Percentiles rank a stretch among this genome's conserved stretches.
Conservation (phyloP, 2,113 vertebrate species). For the Gnathonemus longibarbis region DNA sequence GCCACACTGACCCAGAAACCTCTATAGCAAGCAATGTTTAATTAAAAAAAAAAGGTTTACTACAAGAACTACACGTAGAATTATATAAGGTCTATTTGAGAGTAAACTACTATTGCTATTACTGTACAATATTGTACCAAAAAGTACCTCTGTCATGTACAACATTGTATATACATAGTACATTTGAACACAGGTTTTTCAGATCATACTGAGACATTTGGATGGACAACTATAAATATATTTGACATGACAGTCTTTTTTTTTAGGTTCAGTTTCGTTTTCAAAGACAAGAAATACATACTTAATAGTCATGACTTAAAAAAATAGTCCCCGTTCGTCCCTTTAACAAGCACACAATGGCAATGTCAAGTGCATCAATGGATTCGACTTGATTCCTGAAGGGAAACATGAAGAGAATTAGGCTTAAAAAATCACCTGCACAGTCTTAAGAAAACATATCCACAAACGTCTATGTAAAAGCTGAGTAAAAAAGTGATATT, state of each 20-base stretch:
- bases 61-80: constrained; percentile 70
- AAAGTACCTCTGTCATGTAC: constrained; percentile 87
- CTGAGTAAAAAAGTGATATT: too few relatives aligned
- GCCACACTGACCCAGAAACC: constrained; percentile 1
- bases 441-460: constrained; percentile 30
- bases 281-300: constrained; percentile 62
- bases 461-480: too few relatives aligned
- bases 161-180: constrained; percentile 89
- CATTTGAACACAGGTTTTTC: constrained; percentile 78
- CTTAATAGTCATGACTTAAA: constrained; percentile 54
- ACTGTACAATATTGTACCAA: constrained; percentile 87
- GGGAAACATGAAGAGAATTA: constrained; percentile 14
- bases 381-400: constrained; percentile 41
- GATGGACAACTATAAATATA: constrained; percentile 72
- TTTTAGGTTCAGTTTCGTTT: constrained; percentile 55
- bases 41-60: constrained; percentile 58
- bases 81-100: constrained; percentile 68
- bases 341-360: constrained; percentile 58
- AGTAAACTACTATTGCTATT: constrained; percentile 75
- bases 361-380: constrained; percentile 60
- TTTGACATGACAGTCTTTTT: constrained; percentile 59
- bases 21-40: constrained; percentile 73
- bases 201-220: constrained; percentile 66
- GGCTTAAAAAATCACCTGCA: constrained; percentile 33
- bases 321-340: constrained; percentile 53